Base-by-base conservation (phyloP, 2,888 invertebrate species). In the Macaria notata region DNA sequence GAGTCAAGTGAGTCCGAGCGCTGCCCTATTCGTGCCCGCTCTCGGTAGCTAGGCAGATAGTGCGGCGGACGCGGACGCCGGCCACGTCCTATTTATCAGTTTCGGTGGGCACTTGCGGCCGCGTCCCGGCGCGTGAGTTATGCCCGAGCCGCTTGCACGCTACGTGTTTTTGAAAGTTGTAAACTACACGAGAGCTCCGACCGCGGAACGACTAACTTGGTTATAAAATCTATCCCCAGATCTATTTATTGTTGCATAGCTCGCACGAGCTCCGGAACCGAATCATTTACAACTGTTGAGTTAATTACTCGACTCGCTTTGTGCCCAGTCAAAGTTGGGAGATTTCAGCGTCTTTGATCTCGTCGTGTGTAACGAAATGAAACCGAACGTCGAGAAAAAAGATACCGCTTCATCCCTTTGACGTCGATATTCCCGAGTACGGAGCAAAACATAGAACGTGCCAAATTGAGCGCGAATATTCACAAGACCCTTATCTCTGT, bases 401-500 rank as follows among this genome's bases (percentile, higher is more conserved):
- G 49, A 31, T 49, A 51, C 54, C 54, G 50, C 46, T 29, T 51
- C 54, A 59, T 54, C 59, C 51, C 59, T 59, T 54, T 59, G 59
- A 59, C 50, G 54, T 51, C 50, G 45, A 46, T 44, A 41, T 41
- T 4, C 48, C 47, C 31, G 45, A 53, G 51, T 54, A 59, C 54
- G 46, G 51, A 59, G 54, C 59, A 56, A 50, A 60, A 56, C 60
- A 54, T 60, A 56, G 60, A 76, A 73, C 71, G 74, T 68, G 68
- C 68, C 69, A 75, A 76, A 78, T 79, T 75, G 79, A 72, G 75
- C 75, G 78, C 71, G 73, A 78, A 79, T 79, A 78, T 79, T 78
- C 78, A 78, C 76, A 69, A 80, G 82, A 78, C 83, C 83, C 84
- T 84, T 84, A 84, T 84, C 84, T 83, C 75, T 77, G 84, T 73